A percentile compares a stretch with the other conserved stretches of the same genome.
phyloP scores from a whole-genome alignment of 1,140 invertebrate genomes.

The Eriocheir sinensis region DNA sequence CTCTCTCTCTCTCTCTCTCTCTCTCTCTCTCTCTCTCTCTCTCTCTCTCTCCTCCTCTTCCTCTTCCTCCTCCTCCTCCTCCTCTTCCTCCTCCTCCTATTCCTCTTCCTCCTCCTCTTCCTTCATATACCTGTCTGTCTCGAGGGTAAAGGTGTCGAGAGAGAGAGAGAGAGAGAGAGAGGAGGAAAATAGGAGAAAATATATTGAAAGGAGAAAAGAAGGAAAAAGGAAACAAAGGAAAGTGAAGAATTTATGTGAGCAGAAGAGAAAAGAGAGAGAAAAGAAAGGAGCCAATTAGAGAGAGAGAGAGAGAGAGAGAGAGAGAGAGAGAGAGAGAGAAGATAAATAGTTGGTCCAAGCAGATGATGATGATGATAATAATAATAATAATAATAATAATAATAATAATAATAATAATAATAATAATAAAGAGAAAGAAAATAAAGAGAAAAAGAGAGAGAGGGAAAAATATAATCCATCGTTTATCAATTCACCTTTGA shows the following conservation, averaged over 20 bases:
- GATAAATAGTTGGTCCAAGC: too few species aligned
- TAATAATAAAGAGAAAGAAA: background rate
- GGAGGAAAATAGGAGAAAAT: background rate
- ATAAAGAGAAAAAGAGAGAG: slow-evolving; percentile 33
- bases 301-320: background rate
- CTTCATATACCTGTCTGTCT: background rate
- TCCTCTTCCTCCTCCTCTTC: background rate
- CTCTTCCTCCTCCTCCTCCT: background rate
- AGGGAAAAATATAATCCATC: background rate
- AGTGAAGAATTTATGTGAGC: background rate
- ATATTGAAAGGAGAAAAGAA: background rate
- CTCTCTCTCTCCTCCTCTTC: background rate
- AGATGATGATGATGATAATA: background rate
- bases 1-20: background rate
- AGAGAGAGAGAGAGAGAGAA: slow-evolving; percentile 38
- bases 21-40: slow-evolving; percentile 18
- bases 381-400: background rate
- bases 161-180: background rate
- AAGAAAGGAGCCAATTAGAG: background rate
- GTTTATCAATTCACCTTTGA: slow-evolving; percentile 25
- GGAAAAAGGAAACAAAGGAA: background rate
- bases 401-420: slow-evolving; percentile 1
- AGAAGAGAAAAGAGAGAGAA: background rate
- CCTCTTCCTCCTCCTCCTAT: background rate
- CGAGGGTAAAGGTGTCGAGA: background rate